phyloP scores from a whole-genome alignment of 2,113 vertebrate genomes.

The Hystrix cristata region DNA sequence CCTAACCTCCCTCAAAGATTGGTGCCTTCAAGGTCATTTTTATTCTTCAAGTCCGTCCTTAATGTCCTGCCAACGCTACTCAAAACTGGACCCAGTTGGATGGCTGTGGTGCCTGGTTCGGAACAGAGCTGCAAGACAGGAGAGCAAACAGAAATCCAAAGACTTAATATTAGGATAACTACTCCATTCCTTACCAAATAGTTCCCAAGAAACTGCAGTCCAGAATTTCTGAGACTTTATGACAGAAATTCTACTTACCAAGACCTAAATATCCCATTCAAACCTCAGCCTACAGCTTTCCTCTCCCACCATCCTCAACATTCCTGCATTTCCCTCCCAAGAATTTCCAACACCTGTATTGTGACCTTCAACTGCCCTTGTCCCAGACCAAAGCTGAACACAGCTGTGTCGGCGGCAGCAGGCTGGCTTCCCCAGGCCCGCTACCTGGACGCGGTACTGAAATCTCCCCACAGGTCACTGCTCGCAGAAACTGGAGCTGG shows the following conservation, averaged over 20 bases:
- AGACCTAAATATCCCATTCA: neutral
- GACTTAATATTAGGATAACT: neutral
- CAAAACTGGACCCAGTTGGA: conserved; percentile 97
- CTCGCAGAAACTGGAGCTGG: conserved; percentile 79
- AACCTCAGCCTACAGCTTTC: neutral
- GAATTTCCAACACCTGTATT: neutral
- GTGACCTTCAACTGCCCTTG: conserved; percentile 52
- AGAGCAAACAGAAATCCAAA: conserved; percentile 71
- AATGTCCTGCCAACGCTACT: conserved; percentile 75
- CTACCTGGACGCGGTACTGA: conserved; percentile 95
- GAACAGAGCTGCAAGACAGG: conserved; percentile 86
- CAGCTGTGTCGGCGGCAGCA: neutral
- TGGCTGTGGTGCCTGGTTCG: conserved; percentile 90
- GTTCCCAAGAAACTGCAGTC: neutral
- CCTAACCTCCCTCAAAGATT: conserved; percentile 77
- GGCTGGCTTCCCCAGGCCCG: neutral
- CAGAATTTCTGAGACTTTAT: neutral
- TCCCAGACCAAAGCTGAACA: conserved; percentile 28
- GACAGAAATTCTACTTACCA: neutral
- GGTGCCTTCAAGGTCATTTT: conserved; percentile 81
- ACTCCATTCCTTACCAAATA: conserved; percentile 34
- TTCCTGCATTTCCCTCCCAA: neutral
- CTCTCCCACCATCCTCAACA: neutral
- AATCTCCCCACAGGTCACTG: conserved; percentile 96
- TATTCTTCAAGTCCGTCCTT: conserved; percentile 81